Conservation (phyloP, 2,888 invertebrate genomes). For the Cosmorhoe ocellata region DNA sequence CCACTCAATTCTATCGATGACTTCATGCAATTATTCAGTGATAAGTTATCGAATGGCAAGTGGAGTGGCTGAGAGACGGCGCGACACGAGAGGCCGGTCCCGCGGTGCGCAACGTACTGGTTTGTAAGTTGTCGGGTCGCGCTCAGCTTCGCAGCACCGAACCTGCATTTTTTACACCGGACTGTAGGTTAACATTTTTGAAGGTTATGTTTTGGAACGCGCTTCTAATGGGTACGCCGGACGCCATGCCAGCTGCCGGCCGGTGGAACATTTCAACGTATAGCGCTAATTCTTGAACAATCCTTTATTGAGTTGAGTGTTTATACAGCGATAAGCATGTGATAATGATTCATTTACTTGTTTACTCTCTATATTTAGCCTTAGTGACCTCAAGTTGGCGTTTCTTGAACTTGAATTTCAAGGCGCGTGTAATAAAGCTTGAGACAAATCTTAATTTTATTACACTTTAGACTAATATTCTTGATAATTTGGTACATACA, state of each 20-base stretch:
- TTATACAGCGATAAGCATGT: slow-evolving; percentile 53
- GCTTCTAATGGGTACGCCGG: slow-evolving; percentile 3
- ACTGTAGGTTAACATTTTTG: slow-evolving; percentile 62
- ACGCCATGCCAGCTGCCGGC: slow-evolving; percentile 3
- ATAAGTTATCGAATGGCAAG: slow-evolving; percentile 70
- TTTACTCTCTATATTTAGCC: slow-evolving; percentile 71
- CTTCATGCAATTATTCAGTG: slow-evolving; percentile 76
- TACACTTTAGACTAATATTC: too few relatives aligned
- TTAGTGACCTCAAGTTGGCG: slow-evolving; percentile 58
- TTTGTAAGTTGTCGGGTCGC: slow-evolving; percentile 15
- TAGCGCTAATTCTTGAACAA: slow-evolving; percentile 22
- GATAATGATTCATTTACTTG: slow-evolving; percentile 65
- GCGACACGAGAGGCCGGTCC: slow-evolving; percentile 54
- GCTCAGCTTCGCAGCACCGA: slow-evolving; percentile 7
- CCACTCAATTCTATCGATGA: slow-evolving; percentile 75
- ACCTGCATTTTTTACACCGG: slow-evolving; percentile 71
- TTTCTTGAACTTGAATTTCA: slow-evolving; percentile 37
- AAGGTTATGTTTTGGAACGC: slow-evolving; percentile 70
- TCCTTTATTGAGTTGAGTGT: slow-evolving; percentile 37
- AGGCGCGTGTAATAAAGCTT: background rate
- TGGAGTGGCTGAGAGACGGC: slow-evolving; percentile 24
- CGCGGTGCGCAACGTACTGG: slow-evolving; percentile 65
- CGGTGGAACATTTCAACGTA: slow-evolving; percentile 9
- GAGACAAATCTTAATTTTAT: background rate
- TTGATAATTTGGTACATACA: too few relatives aligned